These are phyloP conservation scores for Stichopus horrens DNA, from an alignment of 53 echinoderm and acorn worm genomes.

Conservation along the genomic window DNA sequence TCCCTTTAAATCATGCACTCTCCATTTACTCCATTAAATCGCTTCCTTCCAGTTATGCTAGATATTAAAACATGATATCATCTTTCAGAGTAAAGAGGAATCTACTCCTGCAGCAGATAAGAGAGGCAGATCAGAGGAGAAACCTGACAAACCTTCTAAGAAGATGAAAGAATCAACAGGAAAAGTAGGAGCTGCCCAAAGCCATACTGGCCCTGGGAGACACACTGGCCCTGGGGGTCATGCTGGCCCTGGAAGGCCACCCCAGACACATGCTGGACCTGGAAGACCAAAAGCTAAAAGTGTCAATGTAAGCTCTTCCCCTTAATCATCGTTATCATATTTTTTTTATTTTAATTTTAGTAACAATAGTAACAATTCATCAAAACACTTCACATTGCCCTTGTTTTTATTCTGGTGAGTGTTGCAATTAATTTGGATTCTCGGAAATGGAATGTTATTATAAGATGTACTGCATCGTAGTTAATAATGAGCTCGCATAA, in stretches of 20 bases:
- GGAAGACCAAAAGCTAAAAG: slow-evolving; percentile 89
- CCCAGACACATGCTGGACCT: slow-evolving; percentile 61
- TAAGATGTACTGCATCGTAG: too few relatives aligned
- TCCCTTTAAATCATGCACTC: too few relatives aligned
- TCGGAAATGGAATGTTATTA: too few relatives aligned
- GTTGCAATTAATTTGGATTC: too few relatives aligned
- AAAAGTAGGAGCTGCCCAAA: slow-evolving; percentile 63
- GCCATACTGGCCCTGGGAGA: slow-evolving; percentile 56
- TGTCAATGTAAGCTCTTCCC: slow-evolving; percentile 72
- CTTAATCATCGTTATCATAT: too few relatives aligned
- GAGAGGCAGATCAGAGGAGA: slow-evolving; percentile 82
- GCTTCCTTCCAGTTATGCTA: not conserved
- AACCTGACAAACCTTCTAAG: slow-evolving; percentile 82
- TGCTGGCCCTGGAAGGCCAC: slow-evolving; percentile 30
- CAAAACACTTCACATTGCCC: too few relatives aligned
- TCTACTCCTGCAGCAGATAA: slow-evolving; percentile 65
- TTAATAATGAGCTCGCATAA: too few relatives aligned
- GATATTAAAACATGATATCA: not conserved
- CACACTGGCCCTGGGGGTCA: too few relatives aligned
- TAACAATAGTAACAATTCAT: too few relatives aligned
- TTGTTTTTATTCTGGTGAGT: too few relatives aligned
- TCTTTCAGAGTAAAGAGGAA: slow-evolving; percentile 54
- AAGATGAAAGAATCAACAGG: slow-evolving; percentile 91
- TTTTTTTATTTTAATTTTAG: too few relatives aligned
- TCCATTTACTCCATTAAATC: too few relatives aligned